Conservation (phyloP, 2,113 vertebrate species). For the Chionomys nivalis region DNA sequence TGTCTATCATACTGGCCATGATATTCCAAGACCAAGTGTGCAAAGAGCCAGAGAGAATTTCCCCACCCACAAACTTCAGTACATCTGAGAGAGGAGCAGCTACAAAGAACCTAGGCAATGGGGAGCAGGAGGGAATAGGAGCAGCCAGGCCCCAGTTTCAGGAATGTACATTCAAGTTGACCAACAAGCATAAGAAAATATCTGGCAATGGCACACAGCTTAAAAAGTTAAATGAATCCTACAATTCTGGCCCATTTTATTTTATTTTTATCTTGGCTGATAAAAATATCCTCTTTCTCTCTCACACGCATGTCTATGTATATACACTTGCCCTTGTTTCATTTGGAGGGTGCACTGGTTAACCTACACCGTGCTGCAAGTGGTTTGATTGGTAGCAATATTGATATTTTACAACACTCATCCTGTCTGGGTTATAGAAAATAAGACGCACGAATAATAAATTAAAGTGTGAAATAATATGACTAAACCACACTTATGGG, state of each 20-base stretch:
- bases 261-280: constrained; percentile 4
- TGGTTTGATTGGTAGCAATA: background rate
- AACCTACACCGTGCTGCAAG: background rate
- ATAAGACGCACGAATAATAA: constrained; percentile 73
- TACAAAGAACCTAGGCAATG: background rate
- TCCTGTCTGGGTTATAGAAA: constrained; percentile 69
- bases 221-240: constrained; percentile 1
- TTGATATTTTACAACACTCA: constrained; percentile 35
- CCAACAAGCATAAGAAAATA: background rate
- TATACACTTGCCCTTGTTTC: background rate
- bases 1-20: background rate
- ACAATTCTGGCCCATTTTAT: background rate
- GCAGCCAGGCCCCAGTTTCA: background rate
- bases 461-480: constrained; percentile 72
- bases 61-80: background rate
- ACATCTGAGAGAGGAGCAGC: background rate
- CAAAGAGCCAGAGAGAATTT: accelerated
- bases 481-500: constrained; percentile 75
- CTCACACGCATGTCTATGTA: background rate
- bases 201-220: background rate
- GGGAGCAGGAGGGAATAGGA: background rate
- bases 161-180: no score
- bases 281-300: background rate
- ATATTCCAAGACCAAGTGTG: background rate
- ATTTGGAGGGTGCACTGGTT: background rate